A percentile compares a stretch with the other conserved stretches of the same genome.
These are phyloP conservation scores for Ammodytes dubius DNA, from an alignment of 2,113 vertebrate species.

Conservation along the genomic window DNA sequence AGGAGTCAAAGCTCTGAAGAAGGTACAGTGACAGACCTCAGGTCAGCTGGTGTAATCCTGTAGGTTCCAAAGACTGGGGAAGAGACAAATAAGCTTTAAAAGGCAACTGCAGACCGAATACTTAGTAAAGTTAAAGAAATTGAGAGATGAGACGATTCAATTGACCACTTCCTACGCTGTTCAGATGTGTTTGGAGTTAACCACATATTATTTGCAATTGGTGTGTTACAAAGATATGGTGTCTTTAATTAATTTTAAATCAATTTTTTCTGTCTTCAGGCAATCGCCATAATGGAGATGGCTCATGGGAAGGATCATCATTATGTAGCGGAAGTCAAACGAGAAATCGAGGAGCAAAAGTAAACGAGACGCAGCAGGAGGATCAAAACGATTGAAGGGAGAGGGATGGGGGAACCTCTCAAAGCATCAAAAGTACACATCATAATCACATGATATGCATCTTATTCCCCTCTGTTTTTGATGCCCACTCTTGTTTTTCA, in stretches of 20 bases:
- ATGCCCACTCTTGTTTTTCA: not conserved
- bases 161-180: not conserved
- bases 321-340: constrained; percentile 94
- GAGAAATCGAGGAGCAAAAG: constrained; percentile 90
- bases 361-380: constrained; percentile 52
- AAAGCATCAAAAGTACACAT: constrained; percentile 42
- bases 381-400: constrained; percentile 27
- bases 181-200: not conserved
- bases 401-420: constrained; percentile 10
- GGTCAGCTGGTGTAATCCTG: not conserved
- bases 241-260: not conserved
- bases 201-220: not conserved
- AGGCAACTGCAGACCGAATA: not conserved
- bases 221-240: not conserved
- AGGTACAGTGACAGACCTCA: constrained; percentile 82
- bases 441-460: constrained; percentile 75
- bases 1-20: constrained; percentile 91
- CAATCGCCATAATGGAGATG: constrained; percentile 95
- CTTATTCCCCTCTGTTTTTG: constrained; percentile 50
- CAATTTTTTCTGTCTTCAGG: constrained; percentile 81
- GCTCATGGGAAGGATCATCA: constrained; percentile 96
- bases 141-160: not conserved
- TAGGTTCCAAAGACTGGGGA: not conserved
- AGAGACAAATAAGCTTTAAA: not conserved
- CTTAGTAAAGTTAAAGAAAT: not conserved